Evolutionary conservation across 2,113 vertebrate genomes (phyloP).

Genomic region (Bothrops jararaca): DNA sequence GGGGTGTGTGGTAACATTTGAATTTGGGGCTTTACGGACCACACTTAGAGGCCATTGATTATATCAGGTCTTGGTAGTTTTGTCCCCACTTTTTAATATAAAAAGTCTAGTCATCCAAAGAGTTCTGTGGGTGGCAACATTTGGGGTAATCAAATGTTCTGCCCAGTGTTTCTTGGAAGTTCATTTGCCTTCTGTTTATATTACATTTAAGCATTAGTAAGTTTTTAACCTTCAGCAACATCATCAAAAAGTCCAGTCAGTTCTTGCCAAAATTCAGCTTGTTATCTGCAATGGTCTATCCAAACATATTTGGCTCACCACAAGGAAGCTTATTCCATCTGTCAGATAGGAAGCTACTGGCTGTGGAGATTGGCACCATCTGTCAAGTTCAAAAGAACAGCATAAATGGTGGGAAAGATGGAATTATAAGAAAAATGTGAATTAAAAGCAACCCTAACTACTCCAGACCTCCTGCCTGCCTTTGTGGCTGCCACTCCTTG

Average conservation of each 20-base stretch:
- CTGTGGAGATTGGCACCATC: neutral
- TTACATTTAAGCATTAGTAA: neutral
- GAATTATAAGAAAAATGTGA: neutral
- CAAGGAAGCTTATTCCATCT: neutral
- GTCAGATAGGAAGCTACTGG: conserved; percentile 16
- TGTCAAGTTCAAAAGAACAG: neutral
- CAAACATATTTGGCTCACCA: neutral
- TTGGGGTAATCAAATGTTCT: conserved; percentile 33
- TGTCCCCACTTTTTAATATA: conserved; percentile 8
- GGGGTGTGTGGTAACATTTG: neutral
- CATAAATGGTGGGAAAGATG: neutral
- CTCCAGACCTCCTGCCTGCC: neutral
- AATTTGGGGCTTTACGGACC: neutral
- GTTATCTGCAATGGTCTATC: conserved; percentile 1
- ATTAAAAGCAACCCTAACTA: neutral
- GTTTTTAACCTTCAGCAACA: conserved; percentile 31
- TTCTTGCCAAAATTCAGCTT: conserved; percentile 29
- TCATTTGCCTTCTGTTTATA: neutral
- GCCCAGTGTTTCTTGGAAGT: conserved; percentile 24
- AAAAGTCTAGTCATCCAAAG: conserved; percentile 47
- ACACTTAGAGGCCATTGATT: neutral
- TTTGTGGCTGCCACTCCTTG: neutral
- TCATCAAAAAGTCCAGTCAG: neutral
- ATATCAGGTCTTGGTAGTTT: conserved; percentile 3
- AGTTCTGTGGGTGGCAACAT: conserved; percentile 31